These are phyloP conservation scores for Raphicerus campestris DNA, from an alignment of 2,113 vertebrate species.

Conservation along the genomic window DNA sequence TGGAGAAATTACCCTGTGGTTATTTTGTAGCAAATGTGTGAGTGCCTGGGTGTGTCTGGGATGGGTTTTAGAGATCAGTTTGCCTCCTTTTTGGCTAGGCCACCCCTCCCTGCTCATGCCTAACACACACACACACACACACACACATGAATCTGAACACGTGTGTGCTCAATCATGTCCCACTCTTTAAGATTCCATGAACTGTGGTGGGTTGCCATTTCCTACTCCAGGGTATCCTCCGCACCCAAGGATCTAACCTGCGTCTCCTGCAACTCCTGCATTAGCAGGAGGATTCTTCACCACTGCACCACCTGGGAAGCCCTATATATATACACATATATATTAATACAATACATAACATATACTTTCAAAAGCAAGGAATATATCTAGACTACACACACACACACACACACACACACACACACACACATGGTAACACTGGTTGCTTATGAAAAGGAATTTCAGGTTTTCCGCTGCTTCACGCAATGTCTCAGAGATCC, in stretches of 20 bases:
- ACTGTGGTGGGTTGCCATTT: background rate
- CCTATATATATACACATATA: background rate
- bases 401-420: background rate
- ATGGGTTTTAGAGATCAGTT: background rate
- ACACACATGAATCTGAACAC: background rate
- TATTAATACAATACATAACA: background rate
- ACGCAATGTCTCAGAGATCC: background rate
- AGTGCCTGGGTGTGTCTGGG: background rate
- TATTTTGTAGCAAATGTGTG: background rate
- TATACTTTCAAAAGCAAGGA: constrained; percentile 20
- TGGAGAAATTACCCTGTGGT: background rate
- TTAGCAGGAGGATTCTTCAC: background rate
- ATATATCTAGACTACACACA: background rate
- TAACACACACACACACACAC: background rate
- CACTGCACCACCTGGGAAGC: background rate
- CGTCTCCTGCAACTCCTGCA: background rate
- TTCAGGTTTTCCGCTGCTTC: background rate
- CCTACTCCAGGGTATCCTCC: background rate
- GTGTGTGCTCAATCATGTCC: background rate
- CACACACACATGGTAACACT: background rate
- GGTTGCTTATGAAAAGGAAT: background rate
- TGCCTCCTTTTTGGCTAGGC: background rate
- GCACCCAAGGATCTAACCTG: background rate
- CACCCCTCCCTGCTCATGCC: background rate
- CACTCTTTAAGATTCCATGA: background rate